A percentile compares a stretch with the other conserved stretches of the same genome.
Evolutionary conservation across 2,888 invertebrate genomes (phyloP).

Genomic region (Yponomeuta sedellus): DNA sequence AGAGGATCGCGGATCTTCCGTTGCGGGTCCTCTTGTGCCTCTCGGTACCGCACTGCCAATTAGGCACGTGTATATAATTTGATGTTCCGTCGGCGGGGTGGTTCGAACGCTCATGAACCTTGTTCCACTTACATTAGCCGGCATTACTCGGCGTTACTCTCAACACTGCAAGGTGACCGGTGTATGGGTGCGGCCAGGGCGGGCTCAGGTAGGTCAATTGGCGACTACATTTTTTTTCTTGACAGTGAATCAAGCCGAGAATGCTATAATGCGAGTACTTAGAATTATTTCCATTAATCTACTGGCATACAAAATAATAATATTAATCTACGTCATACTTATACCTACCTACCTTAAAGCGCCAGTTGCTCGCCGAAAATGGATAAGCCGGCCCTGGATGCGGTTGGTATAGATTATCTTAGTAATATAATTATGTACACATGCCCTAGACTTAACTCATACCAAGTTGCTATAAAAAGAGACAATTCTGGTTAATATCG

Average conservation of each 20-base stretch:
- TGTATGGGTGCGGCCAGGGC: conserved; percentile 26
- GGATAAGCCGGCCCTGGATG: no score
- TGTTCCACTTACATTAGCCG: conserved; percentile 66
- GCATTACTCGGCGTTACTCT: conserved; percentile 48
- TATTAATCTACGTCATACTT: no score
- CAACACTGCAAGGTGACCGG: conserved; percentile 54
- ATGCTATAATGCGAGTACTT: no score
- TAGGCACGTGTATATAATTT: conserved; percentile 41
- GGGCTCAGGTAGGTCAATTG: no score
- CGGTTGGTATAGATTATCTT: conserved; percentile 26
- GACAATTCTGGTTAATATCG: not conserved
- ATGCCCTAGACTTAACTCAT: not conserved
- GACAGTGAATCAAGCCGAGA: no score
- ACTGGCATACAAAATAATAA: no score
- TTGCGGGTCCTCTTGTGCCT: conserved; percentile 21
- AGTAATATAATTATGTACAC: conserved; percentile 15
- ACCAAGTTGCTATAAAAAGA: not conserved
- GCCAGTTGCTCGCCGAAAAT: no score
- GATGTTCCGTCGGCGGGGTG: conserved; percentile 40
- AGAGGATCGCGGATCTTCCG: conserved; percentile 19
- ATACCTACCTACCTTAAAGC: no score
- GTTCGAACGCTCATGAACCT: conserved; percentile 67
- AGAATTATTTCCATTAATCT: no score
- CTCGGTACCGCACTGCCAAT: conserved; percentile 35
- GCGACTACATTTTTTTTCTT: no score